Evolutionary conservation across 2,888 invertebrate genomes (phyloP).

Genomic region (Rhogogaster chlorosoma): DNA sequence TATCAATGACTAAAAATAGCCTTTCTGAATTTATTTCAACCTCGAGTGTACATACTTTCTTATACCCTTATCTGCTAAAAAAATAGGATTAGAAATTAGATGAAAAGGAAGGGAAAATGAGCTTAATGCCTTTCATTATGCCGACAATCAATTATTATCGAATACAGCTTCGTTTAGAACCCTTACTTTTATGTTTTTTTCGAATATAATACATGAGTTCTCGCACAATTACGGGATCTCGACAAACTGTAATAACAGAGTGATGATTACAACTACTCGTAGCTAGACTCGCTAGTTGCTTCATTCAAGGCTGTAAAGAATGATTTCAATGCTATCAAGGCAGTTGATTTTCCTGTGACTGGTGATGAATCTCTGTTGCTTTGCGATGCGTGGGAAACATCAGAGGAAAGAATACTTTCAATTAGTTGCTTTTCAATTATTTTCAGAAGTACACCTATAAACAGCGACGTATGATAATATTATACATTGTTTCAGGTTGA

Average conservation of each 20-base stretch:
- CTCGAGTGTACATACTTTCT: neutral
- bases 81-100: neutral
- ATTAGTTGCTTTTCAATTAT: conserved; percentile 90
- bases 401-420: conserved; percentile 88
- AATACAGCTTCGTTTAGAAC: neutral
- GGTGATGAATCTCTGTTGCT: conserved; percentile 84
- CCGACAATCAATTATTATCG: neutral
- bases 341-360: conserved; percentile 89
- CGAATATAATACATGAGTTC: neutral
- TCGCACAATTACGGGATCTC: neutral
- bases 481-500: neutral
- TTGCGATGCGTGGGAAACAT: conserved; percentile 91
- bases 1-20: neutral
- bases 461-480: conserved; percentile 52
- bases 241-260: neutral
- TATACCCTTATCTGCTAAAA: neutral
- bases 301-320: conserved; percentile 82
- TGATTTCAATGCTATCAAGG: conserved; percentile 86
- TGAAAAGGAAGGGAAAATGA: neutral
- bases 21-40: neutral
- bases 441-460: conserved; percentile 87
- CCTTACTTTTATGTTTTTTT: neutral
- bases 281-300: too few species aligned
- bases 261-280: too few species aligned
- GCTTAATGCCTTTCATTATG: neutral